phyloP scores from a whole-genome alignment of 2,113 vertebrate species.

The Psittacula cyanocephala region DNA sequence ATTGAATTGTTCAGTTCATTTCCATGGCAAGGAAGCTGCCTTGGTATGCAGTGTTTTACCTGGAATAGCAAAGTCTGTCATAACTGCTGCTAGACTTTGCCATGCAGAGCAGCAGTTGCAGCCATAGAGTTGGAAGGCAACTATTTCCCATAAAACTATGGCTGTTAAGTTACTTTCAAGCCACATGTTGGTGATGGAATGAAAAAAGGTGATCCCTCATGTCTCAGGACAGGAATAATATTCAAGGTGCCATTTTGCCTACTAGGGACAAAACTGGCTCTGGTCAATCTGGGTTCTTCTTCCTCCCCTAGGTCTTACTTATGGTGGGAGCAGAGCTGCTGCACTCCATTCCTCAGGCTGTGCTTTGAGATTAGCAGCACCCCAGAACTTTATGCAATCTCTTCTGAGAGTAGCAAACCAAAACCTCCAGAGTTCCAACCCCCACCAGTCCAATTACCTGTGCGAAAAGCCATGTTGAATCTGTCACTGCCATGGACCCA shows the following conservation, averaged over 20 bases:
- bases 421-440: neutral
- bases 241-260: neutral
- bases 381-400: neutral
- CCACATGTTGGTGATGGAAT: neutral
- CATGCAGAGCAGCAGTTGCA: neutral
- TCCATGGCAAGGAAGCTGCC: neutral
- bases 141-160: neutral
- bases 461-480: neutral
- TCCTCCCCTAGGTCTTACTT: neutral
- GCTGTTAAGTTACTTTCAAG: neutral
- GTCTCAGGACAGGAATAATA: neutral
- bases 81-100: neutral
- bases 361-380: neutral
- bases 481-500: neutral
- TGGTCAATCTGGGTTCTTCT: neutral
- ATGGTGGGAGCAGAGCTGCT: neutral
- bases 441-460: neutral
- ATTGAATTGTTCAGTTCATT: neutral
- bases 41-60: neutral
- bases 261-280: neutral
- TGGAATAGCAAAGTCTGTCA: neutral
- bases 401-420: neutral
- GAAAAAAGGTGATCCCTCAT: neutral
- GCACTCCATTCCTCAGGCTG: neutral
- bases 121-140: neutral